Conservation (phyloP, 2,113 vertebrate species). For the Machaerirhynchus nigripectus region DNA sequence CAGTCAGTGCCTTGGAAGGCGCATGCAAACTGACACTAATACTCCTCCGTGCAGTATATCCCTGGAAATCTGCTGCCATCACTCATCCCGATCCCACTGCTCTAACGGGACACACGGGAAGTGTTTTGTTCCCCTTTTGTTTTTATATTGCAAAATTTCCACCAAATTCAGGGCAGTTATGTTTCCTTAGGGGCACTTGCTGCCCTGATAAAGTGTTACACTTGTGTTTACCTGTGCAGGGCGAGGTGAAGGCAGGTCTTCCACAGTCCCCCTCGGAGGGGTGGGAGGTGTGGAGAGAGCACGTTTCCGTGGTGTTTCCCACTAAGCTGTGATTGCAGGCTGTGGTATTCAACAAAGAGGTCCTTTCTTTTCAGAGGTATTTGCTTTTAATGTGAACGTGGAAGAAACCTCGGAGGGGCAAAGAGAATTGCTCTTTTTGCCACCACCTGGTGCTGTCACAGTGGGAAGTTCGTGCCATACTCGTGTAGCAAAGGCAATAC, state of each 20-base stretch:
- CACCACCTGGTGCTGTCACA: not conserved
- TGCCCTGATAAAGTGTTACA: not conserved
- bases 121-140: not conserved
- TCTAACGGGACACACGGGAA: fast-evolving
- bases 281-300: not conserved
- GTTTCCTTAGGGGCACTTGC: not conserved
- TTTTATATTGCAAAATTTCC: not conserved
- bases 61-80: not conserved
- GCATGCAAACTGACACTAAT: slow-evolving; percentile 15
- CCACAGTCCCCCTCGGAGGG: not conserved
- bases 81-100: not conserved
- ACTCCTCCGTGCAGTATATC: not conserved
- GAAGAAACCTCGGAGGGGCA: slow-evolving; percentile 6
- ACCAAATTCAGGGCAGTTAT: not conserved
- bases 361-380: slow-evolving; percentile 52
- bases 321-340: not conserved
- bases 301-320: not conserved
- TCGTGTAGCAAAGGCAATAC: slow-evolving; percentile 33
- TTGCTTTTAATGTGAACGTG: slow-evolving; percentile 49
- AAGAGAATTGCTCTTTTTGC: slow-evolving; percentile 1
- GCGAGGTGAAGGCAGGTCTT: slow-evolving; percentile 38
- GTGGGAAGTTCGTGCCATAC: slow-evolving; percentile 53
- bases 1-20: not conserved
- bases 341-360: not conserved
- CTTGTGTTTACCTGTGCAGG: not conserved